phyloP scores from a whole-genome alignment of 2,888 invertebrate genomes.

The Silvanus unidentatus region DNA sequence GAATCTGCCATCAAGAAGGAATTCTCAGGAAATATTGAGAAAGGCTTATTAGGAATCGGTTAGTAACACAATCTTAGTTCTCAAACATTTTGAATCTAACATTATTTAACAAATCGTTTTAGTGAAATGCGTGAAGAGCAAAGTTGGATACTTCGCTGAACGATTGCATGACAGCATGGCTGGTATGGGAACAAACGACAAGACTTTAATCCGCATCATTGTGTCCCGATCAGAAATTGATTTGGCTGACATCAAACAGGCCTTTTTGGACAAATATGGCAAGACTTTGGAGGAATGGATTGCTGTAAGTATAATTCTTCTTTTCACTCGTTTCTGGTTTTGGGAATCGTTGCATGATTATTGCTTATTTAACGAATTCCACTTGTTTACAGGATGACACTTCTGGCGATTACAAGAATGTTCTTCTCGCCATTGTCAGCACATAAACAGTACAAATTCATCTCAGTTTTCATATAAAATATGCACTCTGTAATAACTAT shows the following conservation, averaged over 20 bases:
- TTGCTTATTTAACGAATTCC: constrained; percentile 26
- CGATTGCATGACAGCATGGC: constrained; percentile 86
- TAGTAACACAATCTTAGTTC: constrained; percentile 20
- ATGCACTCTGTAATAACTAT: not conserved
- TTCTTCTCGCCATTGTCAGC: constrained; percentile 78
- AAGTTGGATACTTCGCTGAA: constrained; percentile 88
- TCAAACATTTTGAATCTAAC: too few relatives aligned
- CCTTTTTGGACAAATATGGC: constrained; percentile 75
- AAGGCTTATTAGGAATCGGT: constrained; percentile 86
- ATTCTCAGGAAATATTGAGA: constrained; percentile 81
- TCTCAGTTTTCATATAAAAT: constrained; percentile 10
- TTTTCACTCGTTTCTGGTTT: constrained; percentile 2
- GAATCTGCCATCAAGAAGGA: constrained; percentile 81
- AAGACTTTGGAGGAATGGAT: constrained; percentile 82
- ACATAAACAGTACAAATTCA: constrained; percentile 39
- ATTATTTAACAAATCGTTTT: too few relatives aligned
- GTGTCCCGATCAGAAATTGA: constrained; percentile 90
- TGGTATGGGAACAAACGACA: constrained; percentile 86
- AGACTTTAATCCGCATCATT: constrained; percentile 84
- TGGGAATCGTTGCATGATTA: not conserved
- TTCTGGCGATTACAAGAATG: constrained; percentile 88
- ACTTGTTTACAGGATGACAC: constrained; percentile 78
- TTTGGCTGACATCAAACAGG: constrained; percentile 86
- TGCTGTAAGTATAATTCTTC: constrained; percentile 59
- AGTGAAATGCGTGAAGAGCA: constrained; percentile 86